These are phyloP conservation scores for Rafetus swinhoei DNA, from an alignment of 2,113 vertebrate species.

Conservation along the genomic window DNA sequence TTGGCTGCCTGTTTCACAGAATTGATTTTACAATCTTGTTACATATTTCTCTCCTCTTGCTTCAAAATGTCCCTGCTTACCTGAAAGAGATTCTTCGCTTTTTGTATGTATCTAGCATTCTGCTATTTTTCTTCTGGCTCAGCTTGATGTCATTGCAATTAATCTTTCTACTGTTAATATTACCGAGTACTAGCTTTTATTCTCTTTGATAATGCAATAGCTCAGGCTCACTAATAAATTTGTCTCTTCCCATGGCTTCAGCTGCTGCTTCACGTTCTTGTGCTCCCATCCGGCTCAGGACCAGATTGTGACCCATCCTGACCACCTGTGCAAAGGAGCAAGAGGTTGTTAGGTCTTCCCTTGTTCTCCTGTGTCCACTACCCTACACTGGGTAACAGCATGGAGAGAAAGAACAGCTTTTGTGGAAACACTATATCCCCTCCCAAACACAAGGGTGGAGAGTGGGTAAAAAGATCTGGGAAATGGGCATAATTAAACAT, in stretches of 20 bases:
- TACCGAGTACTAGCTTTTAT: not conserved
- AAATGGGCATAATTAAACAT: not conserved
- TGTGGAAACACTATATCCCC: not conserved
- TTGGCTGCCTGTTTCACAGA: not conserved
- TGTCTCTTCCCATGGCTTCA: not conserved
- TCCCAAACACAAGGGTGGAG: not conserved
- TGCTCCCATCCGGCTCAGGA: not conserved
- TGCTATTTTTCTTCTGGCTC: not conserved
- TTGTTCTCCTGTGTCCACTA: not conserved
- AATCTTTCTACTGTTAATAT: not conserved
- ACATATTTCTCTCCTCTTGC: not conserved
- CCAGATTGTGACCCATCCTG: not conserved
- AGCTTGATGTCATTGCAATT: not conserved
- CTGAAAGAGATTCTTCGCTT: not conserved
- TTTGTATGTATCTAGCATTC: not conserved
- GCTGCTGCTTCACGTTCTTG: not conserved
- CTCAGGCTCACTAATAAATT: not conserved
- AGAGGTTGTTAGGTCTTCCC: accelerated
- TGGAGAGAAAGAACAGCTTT: not conserved
- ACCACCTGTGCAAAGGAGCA: not conserved
- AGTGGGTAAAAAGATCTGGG: not conserved
- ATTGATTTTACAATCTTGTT: not conserved
- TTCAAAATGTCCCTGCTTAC: not conserved
- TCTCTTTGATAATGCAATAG: not conserved
- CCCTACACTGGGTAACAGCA: accelerated